Percentiles rank a stretch among this genome's conserved stretches.
These are phyloP conservation scores for Cyclura pinguis DNA, from an alignment of 2,797 vertebrate species.

Conservation along the genomic window DNA sequence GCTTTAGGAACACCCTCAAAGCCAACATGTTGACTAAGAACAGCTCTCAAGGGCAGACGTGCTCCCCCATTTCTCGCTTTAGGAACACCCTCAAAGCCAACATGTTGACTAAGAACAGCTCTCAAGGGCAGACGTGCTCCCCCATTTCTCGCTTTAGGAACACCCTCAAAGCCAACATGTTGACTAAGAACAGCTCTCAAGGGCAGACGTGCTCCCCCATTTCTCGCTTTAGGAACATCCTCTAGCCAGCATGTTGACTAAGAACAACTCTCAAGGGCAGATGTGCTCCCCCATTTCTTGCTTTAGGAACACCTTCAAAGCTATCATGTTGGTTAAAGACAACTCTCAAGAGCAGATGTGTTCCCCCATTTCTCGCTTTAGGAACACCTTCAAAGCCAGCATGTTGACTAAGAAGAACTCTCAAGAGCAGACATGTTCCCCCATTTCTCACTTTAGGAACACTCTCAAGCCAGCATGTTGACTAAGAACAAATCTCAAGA, in stretches of 20 bases:
- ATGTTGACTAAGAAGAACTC: background rate
- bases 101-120: background rate
- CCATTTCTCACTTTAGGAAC: slow-evolving; percentile 14
- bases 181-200: background rate
- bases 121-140: background rate
- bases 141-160: slow-evolving; percentile 4
- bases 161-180: background rate
- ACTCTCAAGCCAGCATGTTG: background rate
- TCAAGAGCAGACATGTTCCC: background rate
- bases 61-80: background rate
- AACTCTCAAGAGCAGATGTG: background rate
- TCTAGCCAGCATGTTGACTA: background rate
- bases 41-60: too few relatives aligned
- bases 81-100: background rate
- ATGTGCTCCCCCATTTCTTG: background rate
- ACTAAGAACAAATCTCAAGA: too few relatives aligned
- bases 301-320: background rate
- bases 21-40: background rate
- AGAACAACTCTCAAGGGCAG: background rate
- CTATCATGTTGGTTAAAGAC: background rate
- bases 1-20: background rate
- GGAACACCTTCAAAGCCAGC: background rate
- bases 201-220: background rate
- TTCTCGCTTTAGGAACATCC: slow-evolving; percentile 11
- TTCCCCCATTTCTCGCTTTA: background rate